Percentiles rank a stretch among this genome's conserved stretches.
These are phyloP conservation scores for Mythimna impura DNA, from an alignment of 2,888 invertebrate genomes.

Conservation along the genomic window DNA sequence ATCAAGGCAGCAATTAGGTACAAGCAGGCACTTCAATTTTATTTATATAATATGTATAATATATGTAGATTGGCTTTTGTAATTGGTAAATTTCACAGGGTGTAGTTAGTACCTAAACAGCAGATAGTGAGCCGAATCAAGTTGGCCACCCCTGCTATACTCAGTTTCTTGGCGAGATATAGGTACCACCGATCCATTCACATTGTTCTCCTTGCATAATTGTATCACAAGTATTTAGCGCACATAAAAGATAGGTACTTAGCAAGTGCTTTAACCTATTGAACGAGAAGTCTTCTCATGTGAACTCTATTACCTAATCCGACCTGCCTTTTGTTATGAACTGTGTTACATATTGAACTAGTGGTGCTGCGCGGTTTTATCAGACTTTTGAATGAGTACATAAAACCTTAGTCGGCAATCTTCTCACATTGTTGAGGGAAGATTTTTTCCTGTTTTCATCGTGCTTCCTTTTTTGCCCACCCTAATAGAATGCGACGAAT, in stretches of 20 bases:
- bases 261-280: slow-evolving; percentile 32
- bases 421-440: no score
- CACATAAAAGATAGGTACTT: background rate
- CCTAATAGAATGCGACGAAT: background rate
- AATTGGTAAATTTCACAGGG: no score
- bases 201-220: background rate
- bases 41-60: no score
- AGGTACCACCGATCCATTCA: background rate
- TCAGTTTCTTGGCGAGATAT: no score
- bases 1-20: no score
- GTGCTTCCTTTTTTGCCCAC: background rate
- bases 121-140: no score
- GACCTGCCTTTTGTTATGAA: slow-evolving; percentile 27
- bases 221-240: slow-evolving; percentile 18
- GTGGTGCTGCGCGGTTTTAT: background rate
- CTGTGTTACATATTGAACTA: slow-evolving; percentile 24
- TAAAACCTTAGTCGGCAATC: no score
- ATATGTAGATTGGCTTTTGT: no score
- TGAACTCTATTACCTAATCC: slow-evolving; percentile 52
- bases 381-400: background rate
- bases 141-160: no score
- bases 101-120: no score
- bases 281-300: slow-evolving; percentile 38
- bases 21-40: no score
- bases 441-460: no score